phyloP scores from a whole-genome alignment of 2,888 invertebrate genomes.

The Holacanthella duospinosa region DNA sequence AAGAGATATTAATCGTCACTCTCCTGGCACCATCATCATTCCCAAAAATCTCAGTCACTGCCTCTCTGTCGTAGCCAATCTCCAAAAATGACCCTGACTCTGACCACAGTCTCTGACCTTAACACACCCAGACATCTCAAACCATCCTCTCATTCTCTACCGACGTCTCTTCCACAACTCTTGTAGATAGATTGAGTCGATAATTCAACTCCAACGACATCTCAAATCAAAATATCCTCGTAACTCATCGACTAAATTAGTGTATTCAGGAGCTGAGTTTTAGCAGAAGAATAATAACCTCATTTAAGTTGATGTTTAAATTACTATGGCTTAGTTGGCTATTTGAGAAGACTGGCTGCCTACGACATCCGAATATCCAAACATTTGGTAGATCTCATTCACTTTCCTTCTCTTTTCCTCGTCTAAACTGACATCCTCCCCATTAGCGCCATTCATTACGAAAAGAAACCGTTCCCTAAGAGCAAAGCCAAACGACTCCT shows the following conservation, averaged over 20 bases:
- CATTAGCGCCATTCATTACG: constrained; percentile 6
- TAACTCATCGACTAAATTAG: no score
- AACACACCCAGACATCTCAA: background rate
- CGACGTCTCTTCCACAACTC: background rate
- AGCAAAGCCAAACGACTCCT: no score
- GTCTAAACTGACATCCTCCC: background rate
- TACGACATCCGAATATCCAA: constrained; percentile 3
- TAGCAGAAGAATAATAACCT: background rate
- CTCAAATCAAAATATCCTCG: background rate
- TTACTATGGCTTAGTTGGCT: background rate
- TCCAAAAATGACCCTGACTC: background rate
- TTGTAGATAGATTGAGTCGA: background rate
- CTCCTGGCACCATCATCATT: constrained; percentile 3
- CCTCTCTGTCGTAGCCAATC: background rate
- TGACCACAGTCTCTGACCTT: background rate
- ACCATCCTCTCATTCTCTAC: background rate
- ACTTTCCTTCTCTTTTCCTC: background rate
- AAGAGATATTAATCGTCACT: constrained; percentile 4
- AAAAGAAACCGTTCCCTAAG: background rate
- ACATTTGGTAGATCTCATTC: constrained; percentile 2
- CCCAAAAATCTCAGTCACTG: background rate
- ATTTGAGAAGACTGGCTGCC: background rate
- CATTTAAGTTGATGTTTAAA: background rate
- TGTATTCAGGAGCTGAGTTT: no score
- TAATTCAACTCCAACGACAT: background rate